Conservation (phyloP, 2,797 vertebrate species). For the Pelobates cultripes region DNA sequence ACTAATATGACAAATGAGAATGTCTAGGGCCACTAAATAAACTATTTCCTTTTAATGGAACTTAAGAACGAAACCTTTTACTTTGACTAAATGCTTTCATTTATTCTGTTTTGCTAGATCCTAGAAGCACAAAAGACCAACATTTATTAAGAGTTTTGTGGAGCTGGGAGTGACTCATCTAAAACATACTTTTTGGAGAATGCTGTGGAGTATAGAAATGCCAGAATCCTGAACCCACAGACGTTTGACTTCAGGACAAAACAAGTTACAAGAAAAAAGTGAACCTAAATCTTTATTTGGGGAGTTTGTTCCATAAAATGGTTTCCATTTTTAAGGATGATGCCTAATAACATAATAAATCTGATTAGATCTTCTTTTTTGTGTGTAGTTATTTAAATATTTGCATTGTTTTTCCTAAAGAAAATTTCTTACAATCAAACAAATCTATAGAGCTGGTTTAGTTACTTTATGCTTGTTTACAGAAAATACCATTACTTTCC, state of each 20-base stretch:
- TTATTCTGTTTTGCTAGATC: constrained; percentile 2
- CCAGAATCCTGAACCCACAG: background rate
- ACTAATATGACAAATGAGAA: background rate
- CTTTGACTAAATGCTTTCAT: background rate
- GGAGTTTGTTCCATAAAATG: background rate
- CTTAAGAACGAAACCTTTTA: background rate
- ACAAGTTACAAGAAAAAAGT: background rate
- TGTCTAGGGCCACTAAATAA: background rate
- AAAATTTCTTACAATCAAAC: too few relatives aligned
- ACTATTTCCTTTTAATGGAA: background rate
- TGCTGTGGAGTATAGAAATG: background rate
- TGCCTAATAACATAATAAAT: background rate
- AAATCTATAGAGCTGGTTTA: too few relatives aligned
- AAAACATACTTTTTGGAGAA: background rate
- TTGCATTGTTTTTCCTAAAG: too few relatives aligned
- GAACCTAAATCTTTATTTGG: background rate
- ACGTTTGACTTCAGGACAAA: background rate
- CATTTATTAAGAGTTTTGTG: constrained; percentile 1
- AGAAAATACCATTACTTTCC: too few relatives aligned
- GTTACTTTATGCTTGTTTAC: too few relatives aligned
- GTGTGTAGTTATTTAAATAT: background rate
- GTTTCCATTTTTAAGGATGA: background rate
- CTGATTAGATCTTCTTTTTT: background rate
- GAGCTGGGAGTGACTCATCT: background rate
- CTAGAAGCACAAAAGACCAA: background rate